A percentile compares a stretch with the other conserved stretches of the same genome.
Evolutionary conservation across 1,140 invertebrate genomes (phyloP).

Genomic region (Proctacanthus coquilletti): DNA sequence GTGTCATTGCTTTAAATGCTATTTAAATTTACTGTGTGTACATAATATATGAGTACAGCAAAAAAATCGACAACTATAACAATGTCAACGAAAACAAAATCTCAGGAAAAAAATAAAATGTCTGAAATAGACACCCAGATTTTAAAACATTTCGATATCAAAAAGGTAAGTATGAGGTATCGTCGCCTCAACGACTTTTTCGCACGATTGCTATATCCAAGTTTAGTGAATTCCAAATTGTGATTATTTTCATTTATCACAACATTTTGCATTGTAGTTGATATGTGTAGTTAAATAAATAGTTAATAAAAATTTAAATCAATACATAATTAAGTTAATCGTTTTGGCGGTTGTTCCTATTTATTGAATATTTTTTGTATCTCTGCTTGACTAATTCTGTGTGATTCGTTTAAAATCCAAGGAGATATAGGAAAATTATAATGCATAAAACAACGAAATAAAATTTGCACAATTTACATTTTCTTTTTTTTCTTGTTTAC

Average conservation of each 20-base stretch:
- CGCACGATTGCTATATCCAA: not conserved
- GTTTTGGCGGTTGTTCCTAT: not conserved
- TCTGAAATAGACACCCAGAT: constrained; percentile 5
- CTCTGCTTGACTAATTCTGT: too few relatives aligned
- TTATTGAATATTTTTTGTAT: too few relatives aligned
- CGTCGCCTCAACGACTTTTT: not conserved
- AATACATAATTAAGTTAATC: not conserved
- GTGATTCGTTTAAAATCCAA: too few relatives aligned
- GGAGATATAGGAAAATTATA: too few relatives aligned
- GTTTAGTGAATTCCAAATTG: not conserved
- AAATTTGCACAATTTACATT: too few relatives aligned
- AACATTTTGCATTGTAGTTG: not conserved
- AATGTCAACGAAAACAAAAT: constrained; percentile 4
- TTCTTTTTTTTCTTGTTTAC: too few relatives aligned
- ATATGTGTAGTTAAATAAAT: not conserved
- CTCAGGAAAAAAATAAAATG: constrained; percentile 4
- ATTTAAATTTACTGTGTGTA: too few relatives aligned
- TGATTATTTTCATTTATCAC: not conserved
- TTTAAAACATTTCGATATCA: constrained; percentile 5
- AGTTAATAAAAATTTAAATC: not conserved
- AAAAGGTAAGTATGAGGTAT: too few relatives aligned
- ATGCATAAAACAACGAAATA: too few relatives aligned
- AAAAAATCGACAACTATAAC: not conserved
- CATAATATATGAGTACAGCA: too few relatives aligned
- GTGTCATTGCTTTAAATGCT: too few relatives aligned